Base-by-base conservation (phyloP, 2,888 invertebrate species). In the Pilophorus perplexus region DNA sequence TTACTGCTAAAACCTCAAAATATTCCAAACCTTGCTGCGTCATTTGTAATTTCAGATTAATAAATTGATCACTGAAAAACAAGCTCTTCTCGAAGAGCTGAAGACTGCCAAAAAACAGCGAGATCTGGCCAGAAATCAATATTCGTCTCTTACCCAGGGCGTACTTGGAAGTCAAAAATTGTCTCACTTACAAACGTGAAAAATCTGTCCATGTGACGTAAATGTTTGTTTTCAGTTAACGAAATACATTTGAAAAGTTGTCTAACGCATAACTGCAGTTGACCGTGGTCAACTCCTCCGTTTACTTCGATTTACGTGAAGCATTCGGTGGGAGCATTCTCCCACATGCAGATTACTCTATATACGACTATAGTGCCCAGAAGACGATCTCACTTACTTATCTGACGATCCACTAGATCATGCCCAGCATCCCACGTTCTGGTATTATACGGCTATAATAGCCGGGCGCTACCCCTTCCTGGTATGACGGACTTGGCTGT, bases 1-100 rank as follows among this genome's bases (percentile, higher is more conserved):
- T 6, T 33, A 33, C 6, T 33, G 33, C 33, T 6, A 33, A 33
- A 33, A 6, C 33, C 33, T 33, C 12, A 33, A 6, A 33, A 8
- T 33, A 38, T 42, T 6, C 42, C n/a, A 16, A 14, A 44, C 18
- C 16, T 3, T 18, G 3, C 14, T 44, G 18, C 3, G 12, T 14
- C 10, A 44, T 10, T 5, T 18, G 18, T 52, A 4, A 10, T 14
- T 37, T 20, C 20, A 55, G 55, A 33, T 55, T 2, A 23, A 12
- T 16, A 18, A 55, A 37, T 37, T 55, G 55, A 37, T 18, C 16
- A 55, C 37, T n/a, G 38, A 37, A 20, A 55, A n/a, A 38, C 37
- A 33, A 6, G 55, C 55, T 3, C 55, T 55, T 2, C 18, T 37
- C 3, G 38, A 55, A 14, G 55, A 55, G 23, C 20, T 55, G 22